Percentiles rank a stretch among this genome's conserved stretches.
Evolutionary conservation across 2,113 vertebrate species (phyloP).

Genomic region (Saccopteryx leptura): DNA sequence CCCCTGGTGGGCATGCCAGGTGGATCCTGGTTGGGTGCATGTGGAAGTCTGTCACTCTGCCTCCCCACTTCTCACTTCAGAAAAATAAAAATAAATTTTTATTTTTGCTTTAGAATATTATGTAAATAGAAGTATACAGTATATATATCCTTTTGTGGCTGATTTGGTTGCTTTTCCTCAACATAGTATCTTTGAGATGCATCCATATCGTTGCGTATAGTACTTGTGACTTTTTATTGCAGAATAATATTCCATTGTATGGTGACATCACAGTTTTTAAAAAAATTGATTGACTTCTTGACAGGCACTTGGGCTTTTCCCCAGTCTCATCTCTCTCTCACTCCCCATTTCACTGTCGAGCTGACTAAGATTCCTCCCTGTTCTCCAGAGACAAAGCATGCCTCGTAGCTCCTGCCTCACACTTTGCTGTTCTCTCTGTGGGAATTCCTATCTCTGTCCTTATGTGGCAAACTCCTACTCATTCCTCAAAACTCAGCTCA

Average conservation of each 20-base stretch:
- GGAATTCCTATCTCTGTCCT: not conserved
- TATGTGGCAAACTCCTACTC: not conserved
- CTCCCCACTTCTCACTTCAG: too few relatives aligned
- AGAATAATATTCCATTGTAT: not conserved
- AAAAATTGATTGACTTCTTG: not conserved
- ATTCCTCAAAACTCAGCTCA: not conserved
- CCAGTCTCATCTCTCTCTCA: not conserved
- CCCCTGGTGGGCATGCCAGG: too few relatives aligned
- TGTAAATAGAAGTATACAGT: not conserved
- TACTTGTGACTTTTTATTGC: not conserved
- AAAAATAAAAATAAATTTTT: too few relatives aligned
- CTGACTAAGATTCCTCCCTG: not conserved
- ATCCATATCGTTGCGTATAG: too few relatives aligned
- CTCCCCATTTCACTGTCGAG: not conserved
- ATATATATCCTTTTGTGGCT: not conserved
- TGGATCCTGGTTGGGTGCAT: too few relatives aligned
- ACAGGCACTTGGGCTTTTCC: not conserved
- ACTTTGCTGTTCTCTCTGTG: not conserved
- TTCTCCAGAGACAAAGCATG: fast-evolving
- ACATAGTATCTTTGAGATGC: not conserved
- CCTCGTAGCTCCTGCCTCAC: fast-evolving
- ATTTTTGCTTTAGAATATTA: not conserved
- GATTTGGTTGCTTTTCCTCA: not conserved
- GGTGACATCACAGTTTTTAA: not conserved
- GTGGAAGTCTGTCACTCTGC: too few relatives aligned